These are phyloP conservation scores for Acipenser oxyrinchus DNA, from an alignment of 2,797 vertebrate genomes.

Conservation along the genomic window DNA sequence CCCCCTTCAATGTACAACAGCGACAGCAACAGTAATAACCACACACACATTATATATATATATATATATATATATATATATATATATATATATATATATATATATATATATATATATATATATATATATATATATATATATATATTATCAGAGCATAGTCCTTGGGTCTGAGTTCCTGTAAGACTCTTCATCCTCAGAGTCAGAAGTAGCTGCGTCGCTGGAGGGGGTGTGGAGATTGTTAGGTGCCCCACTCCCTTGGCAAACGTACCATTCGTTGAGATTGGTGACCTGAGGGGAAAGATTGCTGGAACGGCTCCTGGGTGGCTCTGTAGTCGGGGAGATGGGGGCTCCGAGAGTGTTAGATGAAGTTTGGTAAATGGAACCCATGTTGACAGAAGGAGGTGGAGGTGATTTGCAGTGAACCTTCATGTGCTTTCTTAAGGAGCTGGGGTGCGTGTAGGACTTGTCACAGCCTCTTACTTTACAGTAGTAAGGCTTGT, in stretches of 20 bases:
- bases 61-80: no score
- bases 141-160: constrained; percentile 74
- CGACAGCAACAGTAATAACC: no score
- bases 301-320: constrained; percentile 68
- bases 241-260: constrained; percentile 79
- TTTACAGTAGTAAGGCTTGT: constrained; percentile 98
- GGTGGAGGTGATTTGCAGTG: constrained; percentile 94
- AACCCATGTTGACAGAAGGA: constrained; percentile 61
- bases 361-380: constrained; percentile 65
- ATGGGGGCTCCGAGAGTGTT: constrained; percentile 70
- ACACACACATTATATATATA: no score
- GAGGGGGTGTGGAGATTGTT: constrained; percentile 82
- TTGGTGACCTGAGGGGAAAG: constrained; percentile 94
- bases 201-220: constrained; percentile 78
- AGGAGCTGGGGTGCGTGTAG: constrained; percentile 87
- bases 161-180: constrained; percentile 78
- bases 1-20: no score
- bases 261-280: constrained; percentile 98
- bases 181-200: constrained; percentile 82
- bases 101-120: no score
- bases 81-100: no score
- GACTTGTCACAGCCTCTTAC: constrained; percentile 90
- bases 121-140: no score
- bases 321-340: constrained; percentile 64
- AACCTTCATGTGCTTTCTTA: constrained; percentile 95